phyloP scores from a whole-genome alignment of 2,888 invertebrate genomes.

The Sinopyrophorus schimmeli region DNA sequence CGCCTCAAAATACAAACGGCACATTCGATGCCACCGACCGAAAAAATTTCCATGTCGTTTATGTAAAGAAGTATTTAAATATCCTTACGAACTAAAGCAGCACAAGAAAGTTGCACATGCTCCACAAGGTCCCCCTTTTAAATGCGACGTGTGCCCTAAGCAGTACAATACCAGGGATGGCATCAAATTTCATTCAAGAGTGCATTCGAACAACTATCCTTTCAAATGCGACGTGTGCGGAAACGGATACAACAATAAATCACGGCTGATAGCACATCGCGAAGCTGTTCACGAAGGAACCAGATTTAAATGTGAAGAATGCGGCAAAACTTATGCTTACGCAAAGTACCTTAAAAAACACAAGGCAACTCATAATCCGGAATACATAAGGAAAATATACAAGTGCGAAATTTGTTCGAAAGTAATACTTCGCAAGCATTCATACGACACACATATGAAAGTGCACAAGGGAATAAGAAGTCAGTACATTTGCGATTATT shows the following conservation, averaged over 20 bases:
- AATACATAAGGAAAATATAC: slow-evolving; percentile 25
- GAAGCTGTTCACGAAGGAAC: slow-evolving; percentile 55
- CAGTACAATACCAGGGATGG: slow-evolving; percentile 60
- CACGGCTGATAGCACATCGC: slow-evolving; percentile 49
- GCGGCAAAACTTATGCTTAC: slow-evolving; percentile 57
- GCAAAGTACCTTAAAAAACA: slow-evolving; percentile 38
- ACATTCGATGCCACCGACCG: slow-evolving; percentile 4
- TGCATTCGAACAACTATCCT: slow-evolving; percentile 37
- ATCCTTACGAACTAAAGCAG: slow-evolving; percentile 1
- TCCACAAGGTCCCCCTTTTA: slow-evolving; percentile 47
- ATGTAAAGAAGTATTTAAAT: slow-evolving; percentile 4
- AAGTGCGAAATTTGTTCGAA: slow-evolving; percentile 35
- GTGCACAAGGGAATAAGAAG: slow-evolving; percentile 45
- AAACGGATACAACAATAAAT: slow-evolving; percentile 13
- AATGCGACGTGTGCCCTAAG: slow-evolving; percentile 58
- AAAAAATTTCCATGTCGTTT: slow-evolving; percentile 7
- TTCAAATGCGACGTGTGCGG: slow-evolving; percentile 27
- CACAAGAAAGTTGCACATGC: slow-evolving; percentile 8
- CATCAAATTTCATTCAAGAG: slow-evolving; percentile 40
- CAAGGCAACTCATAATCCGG: slow-evolving; percentile 26
- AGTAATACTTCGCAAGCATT: slow-evolving; percentile 1
- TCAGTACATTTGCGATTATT: slow-evolving; percentile 55
- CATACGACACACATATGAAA: slow-evolving; percentile 20
- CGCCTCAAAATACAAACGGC: not conserved
- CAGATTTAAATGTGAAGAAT: slow-evolving; percentile 57